A percentile compares a stretch with the other conserved stretches of the same genome.
These are phyloP conservation scores for Telmatochromis sp. DNA, from an alignment of 2,113 vertebrate species.

Conservation along the genomic window DNA sequence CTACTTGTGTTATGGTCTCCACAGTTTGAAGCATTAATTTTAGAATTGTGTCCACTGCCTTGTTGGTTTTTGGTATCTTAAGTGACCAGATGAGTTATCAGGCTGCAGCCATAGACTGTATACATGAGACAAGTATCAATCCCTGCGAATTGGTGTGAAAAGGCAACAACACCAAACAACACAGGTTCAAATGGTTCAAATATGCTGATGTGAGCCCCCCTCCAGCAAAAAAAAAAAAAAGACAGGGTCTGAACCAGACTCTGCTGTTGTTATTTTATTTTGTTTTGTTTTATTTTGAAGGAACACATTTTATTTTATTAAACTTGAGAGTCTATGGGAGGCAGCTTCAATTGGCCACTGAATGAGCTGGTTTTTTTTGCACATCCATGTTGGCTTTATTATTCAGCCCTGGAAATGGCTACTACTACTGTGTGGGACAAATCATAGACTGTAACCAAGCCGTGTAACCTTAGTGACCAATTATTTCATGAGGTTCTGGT, in stretches of 20 bases:
- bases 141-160: background rate
- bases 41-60: background rate
- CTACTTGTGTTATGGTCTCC: background rate
- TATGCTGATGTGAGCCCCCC: background rate
- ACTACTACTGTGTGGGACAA: background rate
- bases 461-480: background rate
- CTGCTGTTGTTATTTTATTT: background rate
- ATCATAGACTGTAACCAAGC: background rate
- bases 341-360: background rate
- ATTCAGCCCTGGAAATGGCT: background rate
- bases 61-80: background rate
- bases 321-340: background rate
- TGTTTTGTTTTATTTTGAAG: background rate
- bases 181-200: background rate
- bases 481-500: background rate
- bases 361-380: accelerated
- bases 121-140: background rate
- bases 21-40: background rate
- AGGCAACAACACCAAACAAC: background rate
- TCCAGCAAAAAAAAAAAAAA: background rate
- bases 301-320: background rate
- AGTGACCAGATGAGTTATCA: background rate
- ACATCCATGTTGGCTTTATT: background rate
- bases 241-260: background rate
- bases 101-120: background rate